phyloP scores from a whole-genome alignment of 2,797 vertebrate species.

The Eutrigla gurnardus region DNA sequence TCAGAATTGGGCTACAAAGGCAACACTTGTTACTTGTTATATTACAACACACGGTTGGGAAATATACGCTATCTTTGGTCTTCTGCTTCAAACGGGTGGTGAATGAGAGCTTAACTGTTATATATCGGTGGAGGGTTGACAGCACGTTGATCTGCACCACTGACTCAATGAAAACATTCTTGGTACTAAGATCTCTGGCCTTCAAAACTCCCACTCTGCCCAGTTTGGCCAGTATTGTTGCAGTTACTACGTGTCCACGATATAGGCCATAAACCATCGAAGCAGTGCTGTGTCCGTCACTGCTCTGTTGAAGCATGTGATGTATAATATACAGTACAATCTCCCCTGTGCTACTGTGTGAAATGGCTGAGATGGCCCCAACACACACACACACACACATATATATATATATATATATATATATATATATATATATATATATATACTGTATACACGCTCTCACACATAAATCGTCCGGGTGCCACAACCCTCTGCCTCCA shows the following conservation, averaged over 20 bases:
- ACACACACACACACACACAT: background rate
- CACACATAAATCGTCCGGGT: background rate
- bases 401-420: background rate
- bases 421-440: background rate
- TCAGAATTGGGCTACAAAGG: background rate
- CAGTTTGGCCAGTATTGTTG: constrained; percentile 1
- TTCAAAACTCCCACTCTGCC: background rate
- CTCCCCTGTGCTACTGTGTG: background rate
- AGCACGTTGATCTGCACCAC: constrained; percentile 10
- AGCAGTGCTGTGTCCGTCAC: background rate
- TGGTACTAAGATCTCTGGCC: background rate
- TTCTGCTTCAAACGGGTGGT: background rate
- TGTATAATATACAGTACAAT: background rate
- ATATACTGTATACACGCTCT: background rate
- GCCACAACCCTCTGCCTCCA: constrained; percentile 25
- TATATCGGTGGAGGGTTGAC: background rate
- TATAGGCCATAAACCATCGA: constrained; percentile 15
- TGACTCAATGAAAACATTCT: background rate
- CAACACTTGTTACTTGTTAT: background rate
- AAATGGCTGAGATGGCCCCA: constrained; percentile 7
- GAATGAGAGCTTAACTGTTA: constrained; percentile 2
- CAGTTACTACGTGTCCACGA: constrained; percentile 12
- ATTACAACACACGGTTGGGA: background rate
- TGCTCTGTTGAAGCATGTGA: background rate
- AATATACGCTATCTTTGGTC: background rate